Percentiles rank a stretch among this genome's conserved stretches.
Conservation (phyloP, 2,797 vertebrate species). For the Poeciliopsis paucimaculata region DNA sequence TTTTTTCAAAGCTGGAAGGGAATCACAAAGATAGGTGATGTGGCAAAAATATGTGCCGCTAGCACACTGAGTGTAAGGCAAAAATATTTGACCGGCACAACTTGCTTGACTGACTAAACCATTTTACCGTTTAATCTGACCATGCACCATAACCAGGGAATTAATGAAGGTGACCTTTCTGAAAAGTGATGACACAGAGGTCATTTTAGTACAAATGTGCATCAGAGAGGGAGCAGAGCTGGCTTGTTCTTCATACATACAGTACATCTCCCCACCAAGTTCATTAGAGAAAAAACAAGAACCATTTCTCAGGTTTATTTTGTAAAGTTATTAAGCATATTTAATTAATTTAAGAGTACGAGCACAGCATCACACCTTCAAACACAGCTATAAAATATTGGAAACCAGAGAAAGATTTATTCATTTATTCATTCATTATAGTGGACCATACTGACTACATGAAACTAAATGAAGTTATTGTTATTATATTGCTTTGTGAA, state of each 20-base stretch:
- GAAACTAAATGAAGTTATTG: neutral
- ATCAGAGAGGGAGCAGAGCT: neutral
- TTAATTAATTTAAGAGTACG: neutral
- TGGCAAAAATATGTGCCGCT: conserved; percentile 21
- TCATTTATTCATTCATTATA: neutral
- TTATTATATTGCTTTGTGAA: neutral
- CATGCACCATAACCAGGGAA: conserved; percentile 1
- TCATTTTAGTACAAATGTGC: conserved; percentile 14
- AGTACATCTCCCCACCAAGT: neutral
- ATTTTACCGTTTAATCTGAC: conserved; percentile 23
- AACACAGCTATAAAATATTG: neutral
- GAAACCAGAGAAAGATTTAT: neutral
- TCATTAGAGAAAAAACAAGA: neutral
- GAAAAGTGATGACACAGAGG: conserved; percentile 18
- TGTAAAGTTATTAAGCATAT: neutral
- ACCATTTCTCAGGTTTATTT: neutral
- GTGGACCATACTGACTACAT: neutral
- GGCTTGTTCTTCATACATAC: neutral
- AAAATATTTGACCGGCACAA: conserved; percentile 34
- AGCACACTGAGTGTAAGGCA: conserved; percentile 28
- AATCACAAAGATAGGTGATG: conserved; percentile 26
- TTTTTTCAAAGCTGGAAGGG: conserved; percentile 15
- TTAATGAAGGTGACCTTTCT: conserved; percentile 12
- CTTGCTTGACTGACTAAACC: conserved; percentile 28
- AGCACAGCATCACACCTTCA: neutral